Evolutionary conservation across 2,888 invertebrate species (phyloP).

Genomic region (Cordilura impudica): DNA sequence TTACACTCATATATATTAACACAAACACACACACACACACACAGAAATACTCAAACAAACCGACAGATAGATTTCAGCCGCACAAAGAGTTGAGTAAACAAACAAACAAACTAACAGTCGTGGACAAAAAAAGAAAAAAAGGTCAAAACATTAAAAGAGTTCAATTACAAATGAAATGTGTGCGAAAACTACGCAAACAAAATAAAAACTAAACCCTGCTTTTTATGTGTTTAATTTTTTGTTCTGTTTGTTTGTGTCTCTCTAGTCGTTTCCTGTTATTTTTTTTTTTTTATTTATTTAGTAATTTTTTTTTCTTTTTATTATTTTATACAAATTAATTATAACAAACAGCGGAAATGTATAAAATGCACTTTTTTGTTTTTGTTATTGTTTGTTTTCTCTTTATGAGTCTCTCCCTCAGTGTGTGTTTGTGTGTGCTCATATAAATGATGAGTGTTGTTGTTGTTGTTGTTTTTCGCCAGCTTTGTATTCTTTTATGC

Average conservation of each 20-base stretch:
- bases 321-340: slow-evolving; percentile 53
- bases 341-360: slow-evolving; percentile 47
- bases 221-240: not conserved
- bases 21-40: not conserved
- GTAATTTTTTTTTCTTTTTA: not conserved
- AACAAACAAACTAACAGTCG: not conserved
- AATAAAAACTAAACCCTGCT: not conserved
- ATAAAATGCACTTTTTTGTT: slow-evolving; percentile 31
- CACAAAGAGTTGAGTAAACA: slow-evolving; percentile 28
- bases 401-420: not conserved
- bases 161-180: slow-evolving; percentile 43
- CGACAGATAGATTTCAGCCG: not conserved
- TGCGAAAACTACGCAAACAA: slow-evolving; percentile 20
- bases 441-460: slow-evolving; percentile 30
- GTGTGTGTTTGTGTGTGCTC: slow-evolving; percentile 13
- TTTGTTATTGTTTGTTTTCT: not conserved
- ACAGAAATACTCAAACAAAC: not conserved
- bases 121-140: slow-evolving; percentile 25
- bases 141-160: slow-evolving; percentile 47
- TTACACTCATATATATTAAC: slow-evolving; percentile 1
- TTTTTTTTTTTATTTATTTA: not conserved
- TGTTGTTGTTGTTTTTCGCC: slow-evolving; percentile 3
- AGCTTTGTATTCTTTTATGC: slow-evolving; percentile 35
- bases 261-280: not conserved
- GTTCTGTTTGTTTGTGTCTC: not conserved